A percentile compares a stretch with the other conserved stretches of the same genome.
phyloP scores from a whole-genome alignment of 2,888 invertebrate genomes.

The Xanthia icteritia region DNA sequence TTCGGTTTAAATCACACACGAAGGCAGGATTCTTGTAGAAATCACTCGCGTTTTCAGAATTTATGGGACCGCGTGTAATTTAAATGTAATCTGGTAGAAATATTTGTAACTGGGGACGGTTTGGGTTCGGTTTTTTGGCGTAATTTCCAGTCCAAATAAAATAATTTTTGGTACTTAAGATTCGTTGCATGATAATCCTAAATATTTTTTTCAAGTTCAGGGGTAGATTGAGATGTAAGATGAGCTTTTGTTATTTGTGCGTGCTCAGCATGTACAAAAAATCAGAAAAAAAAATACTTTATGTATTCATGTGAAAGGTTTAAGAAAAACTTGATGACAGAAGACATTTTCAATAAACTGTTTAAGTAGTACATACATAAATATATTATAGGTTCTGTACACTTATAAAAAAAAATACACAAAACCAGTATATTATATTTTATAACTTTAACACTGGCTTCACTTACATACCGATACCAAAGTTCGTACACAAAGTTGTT shows the following conservation, averaged over 20 bases:
- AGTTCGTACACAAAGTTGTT: constrained; percentile 22
- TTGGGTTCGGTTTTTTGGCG: neutral
- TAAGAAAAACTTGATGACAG: no score
- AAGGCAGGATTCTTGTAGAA: constrained; percentile 5
- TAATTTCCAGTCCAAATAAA: neutral
- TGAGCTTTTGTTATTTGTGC: neutral
- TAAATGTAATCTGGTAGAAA: neutral
- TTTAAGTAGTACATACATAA: no score
- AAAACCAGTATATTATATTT: constrained; percentile 9
- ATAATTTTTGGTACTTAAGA: neutral
- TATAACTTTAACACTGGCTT: constrained; percentile 3
- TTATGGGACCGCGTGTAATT: neutral
- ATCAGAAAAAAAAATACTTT: no score
- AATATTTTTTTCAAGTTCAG: no score
- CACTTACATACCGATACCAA: neutral
- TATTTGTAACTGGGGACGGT: neutral
- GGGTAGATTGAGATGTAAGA: neutral
- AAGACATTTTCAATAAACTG: neutral
- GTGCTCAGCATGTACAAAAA: neutral
- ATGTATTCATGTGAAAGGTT: no score
- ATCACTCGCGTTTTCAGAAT: constrained; percentile 18
- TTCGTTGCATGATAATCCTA: neutral
- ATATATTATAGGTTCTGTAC: neutral
- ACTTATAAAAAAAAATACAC: neutral
- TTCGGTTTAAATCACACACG: constrained; percentile 8